phyloP scores from a whole-genome alignment of 2,797 vertebrate species.

The Thalassophryne amazonica region DNA sequence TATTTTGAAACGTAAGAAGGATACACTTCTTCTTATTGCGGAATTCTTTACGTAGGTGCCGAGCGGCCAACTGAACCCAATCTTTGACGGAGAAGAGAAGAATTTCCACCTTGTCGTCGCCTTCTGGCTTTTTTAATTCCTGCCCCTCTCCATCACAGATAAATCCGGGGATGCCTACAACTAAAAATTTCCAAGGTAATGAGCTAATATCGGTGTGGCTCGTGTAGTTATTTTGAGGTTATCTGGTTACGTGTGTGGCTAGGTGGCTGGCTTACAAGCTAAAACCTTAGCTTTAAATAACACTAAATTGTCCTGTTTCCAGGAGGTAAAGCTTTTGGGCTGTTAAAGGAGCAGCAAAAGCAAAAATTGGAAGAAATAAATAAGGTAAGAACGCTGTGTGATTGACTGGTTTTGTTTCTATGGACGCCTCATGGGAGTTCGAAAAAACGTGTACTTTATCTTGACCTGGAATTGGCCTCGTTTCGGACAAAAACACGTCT shows the following conservation, averaged over 20 bases:
- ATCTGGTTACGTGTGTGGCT: conserved; percentile 4
- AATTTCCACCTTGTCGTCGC: conserved; percentile 22
- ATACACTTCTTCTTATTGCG: neutral
- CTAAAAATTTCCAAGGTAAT: conserved; percentile 73
- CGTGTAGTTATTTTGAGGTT: neutral
- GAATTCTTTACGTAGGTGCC: conserved; percentile 24
- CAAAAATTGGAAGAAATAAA: conserved; percentile 86
- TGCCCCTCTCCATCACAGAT: conserved; percentile 7
- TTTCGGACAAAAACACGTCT: too few relatives aligned
- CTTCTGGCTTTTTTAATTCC: conserved; percentile 18
- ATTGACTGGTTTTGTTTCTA: neutral
- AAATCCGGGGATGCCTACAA: conserved; percentile 73
- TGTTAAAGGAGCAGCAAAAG: conserved; percentile 85
- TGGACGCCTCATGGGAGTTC: conserved; percentile 12
- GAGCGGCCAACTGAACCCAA: conserved; percentile 20
- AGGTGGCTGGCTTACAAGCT: too few relatives aligned
- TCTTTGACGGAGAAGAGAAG: conserved; percentile 31
- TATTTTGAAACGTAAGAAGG: conserved; percentile 42
- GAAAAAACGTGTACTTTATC: conserved; percentile 29
- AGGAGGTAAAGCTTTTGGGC: conserved; percentile 90
- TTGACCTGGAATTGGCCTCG: conserved; percentile 52
- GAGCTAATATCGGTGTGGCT: neutral
- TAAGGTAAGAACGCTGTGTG: conserved; percentile 71
- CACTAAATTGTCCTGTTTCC: neutral
- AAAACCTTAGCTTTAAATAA: conserved; percentile 17